Evolutionary conservation across 1,140 invertebrate genomes (phyloP).

Genomic region (Heliothis subflexa): DNA sequence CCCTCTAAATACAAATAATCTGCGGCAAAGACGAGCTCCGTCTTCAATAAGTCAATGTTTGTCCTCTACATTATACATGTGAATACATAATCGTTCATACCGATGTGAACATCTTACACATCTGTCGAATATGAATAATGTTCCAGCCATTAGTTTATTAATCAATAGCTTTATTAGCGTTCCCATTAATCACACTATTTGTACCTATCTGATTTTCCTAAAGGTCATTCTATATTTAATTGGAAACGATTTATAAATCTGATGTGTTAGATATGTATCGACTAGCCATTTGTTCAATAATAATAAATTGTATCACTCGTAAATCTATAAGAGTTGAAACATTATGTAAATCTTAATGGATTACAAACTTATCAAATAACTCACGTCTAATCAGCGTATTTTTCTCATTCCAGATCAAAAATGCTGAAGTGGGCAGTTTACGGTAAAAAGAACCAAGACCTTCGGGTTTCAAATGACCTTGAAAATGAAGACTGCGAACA

Average conservation of each 20-base stretch:
- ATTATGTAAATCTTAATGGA: too few relatives aligned
- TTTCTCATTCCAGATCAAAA: conserved; percentile 72
- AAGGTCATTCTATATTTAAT: too few relatives aligned
- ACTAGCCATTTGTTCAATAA: too few relatives aligned
- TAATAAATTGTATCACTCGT: too few relatives aligned
- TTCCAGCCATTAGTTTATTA: conserved; percentile 9
- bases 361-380: too few relatives aligned
- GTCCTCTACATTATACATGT: conserved; percentile 27
- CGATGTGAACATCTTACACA: background rate
- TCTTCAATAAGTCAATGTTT: conserved; percentile 32
- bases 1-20: background rate
- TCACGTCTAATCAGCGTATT: background rate
- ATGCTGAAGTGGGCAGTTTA: conserved; percentile 85
- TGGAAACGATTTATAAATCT: too few relatives aligned
- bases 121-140: conserved; percentile 17
- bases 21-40: background rate
- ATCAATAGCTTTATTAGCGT: background rate
- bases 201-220: background rate
- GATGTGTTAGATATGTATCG: too few relatives aligned
- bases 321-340: too few relatives aligned
- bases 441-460: conserved; percentile 78
- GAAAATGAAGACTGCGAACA: conserved; percentile 59
- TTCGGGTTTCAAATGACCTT: conserved; percentile 56
- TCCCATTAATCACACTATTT: background rate
- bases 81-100: conserved; percentile 32